Conservation (phyloP, 1,140 invertebrate genomes). For the Halesus radiatus region DNA sequence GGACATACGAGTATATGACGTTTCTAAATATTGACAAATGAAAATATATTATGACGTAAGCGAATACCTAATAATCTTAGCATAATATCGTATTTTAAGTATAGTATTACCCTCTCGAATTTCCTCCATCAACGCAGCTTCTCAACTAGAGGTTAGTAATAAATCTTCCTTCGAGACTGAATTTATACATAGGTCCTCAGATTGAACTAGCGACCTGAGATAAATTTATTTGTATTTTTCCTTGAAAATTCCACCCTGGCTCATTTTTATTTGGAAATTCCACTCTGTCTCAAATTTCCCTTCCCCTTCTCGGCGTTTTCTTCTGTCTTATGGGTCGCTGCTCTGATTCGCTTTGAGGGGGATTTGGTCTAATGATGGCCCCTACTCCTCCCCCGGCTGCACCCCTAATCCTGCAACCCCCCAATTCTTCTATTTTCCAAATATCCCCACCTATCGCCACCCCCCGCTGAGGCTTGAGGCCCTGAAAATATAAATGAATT, state of each 20-base stretch:
- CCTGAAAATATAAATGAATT: constrained; percentile 29
- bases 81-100: too few relatives aligned
- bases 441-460: constrained; percentile 19
- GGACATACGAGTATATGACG: too few relatives aligned
- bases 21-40: too few relatives aligned
- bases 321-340: constrained; percentile 39
- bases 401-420: constrained; percentile 1
- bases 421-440: not conserved
- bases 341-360: constrained; percentile 30
- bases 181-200: constrained; percentile 19
- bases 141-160: constrained; percentile 38
- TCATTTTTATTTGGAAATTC: constrained; percentile 48
- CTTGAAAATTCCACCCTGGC: constrained; percentile 20
- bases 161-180: constrained; percentile 39
- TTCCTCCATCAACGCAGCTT: not conserved
- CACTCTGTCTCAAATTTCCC: constrained; percentile 25
- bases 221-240: constrained; percentile 57
- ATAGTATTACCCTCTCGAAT: too few relatives aligned
- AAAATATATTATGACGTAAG: too few relatives aligned
- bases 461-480: constrained; percentile 18
- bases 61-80: too few relatives aligned
- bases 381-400: constrained; percentile 5
- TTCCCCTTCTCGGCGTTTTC: not conserved
- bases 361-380: constrained; percentile 33
- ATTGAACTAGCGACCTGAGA: constrained; percentile 36